These are phyloP conservation scores for Globodera rostochiensis DNA, from an alignment of 1,140 invertebrate genomes.

Conservation along the genomic window DNA sequence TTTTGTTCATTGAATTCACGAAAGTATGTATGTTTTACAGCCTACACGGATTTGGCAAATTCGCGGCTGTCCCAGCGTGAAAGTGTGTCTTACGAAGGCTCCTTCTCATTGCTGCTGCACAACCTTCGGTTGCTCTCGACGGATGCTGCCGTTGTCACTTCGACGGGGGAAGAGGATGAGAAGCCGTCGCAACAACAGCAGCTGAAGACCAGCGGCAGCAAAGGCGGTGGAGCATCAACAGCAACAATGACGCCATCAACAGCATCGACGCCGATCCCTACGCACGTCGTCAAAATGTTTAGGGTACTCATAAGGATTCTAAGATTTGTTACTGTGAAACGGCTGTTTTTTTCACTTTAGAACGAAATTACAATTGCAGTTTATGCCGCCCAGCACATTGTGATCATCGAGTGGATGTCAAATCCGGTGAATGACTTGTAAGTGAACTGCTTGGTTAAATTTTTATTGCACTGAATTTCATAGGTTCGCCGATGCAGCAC, in stretches of 20 bases:
- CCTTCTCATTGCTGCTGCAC: constrained; percentile 78
- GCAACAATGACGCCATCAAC: neutral
- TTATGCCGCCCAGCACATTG: constrained; percentile 34
- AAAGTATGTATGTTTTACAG: constrained; percentile 67
- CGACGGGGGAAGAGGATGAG: constrained; percentile 22
- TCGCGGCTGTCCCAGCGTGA: constrained; percentile 87
- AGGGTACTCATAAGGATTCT: constrained; percentile 72
- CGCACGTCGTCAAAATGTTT: constrained; percentile 70
- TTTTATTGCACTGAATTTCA: neutral
- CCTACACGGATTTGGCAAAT: constrained; percentile 93
- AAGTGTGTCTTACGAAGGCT: constrained; percentile 83
- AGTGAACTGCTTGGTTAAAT: neutral
- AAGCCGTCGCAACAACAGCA: constrained; percentile 10
- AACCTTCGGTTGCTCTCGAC: constrained; percentile 82
- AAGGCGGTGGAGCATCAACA: neutral
- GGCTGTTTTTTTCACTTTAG: neutral
- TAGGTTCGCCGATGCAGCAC: constrained; percentile 93
- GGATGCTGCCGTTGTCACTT: constrained; percentile 64
- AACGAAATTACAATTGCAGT: constrained; percentile 34
- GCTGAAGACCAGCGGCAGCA: neutral
- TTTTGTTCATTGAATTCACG: neutral
- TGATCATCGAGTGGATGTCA: constrained; percentile 78
- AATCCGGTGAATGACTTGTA: constrained; percentile 83
- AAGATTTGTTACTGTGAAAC: too few species aligned
- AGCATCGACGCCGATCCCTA: constrained; percentile 21